A percentile compares a stretch with the other conserved stretches of the same genome.
phyloP scores from a whole-genome alignment of 2,797 vertebrate species.

The Poeciliopsis turneri region DNA sequence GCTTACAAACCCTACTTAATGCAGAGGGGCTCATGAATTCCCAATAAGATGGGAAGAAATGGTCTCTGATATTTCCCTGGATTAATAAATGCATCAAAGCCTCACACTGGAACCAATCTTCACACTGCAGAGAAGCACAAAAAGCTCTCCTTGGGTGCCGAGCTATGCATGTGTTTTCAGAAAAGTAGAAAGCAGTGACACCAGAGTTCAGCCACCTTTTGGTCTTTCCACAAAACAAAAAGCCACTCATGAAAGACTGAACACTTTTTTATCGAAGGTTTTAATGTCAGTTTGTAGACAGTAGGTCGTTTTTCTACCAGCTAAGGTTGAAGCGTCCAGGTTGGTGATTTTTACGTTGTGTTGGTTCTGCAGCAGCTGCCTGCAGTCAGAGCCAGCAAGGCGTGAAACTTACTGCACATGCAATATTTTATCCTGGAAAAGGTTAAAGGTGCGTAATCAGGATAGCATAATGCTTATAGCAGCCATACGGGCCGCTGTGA shows the following conservation, averaged over 20 bases:
- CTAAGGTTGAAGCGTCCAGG: conserved; percentile 1
- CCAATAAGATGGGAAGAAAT: conserved; percentile 48
- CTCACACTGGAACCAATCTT: conserved; percentile 45
- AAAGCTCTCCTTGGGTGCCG: conserved; percentile 24
- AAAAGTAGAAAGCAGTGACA: conserved; percentile 10
- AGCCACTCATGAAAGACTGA: background rate
- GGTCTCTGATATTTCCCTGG: conserved; percentile 50
- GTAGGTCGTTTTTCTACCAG: background rate
- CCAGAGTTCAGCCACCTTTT: conserved; percentile 31
- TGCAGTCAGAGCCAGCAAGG: conserved; percentile 17
- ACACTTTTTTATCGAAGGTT: background rate
- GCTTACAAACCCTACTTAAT: conserved; percentile 28
- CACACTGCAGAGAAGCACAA: conserved; percentile 42
- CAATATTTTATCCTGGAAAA: background rate
- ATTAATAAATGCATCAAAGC: conserved; percentile 68
- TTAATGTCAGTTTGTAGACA: background rate
- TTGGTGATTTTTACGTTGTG: conserved; percentile 5
- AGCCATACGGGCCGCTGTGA: conserved; percentile 36
- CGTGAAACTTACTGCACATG: conserved; percentile 3
- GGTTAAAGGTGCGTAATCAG: conserved; percentile 20
- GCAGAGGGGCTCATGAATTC: conserved; percentile 41
- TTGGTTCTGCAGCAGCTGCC: conserved; percentile 41
- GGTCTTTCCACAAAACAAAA: background rate
- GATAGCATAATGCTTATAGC: conserved; percentile 42
- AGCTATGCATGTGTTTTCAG: conserved; percentile 15